A percentile compares a stretch with the other conserved stretches of the same genome.
phyloP scores from a whole-genome alignment of 2,113 vertebrate species.

The Clarias magur region DNA sequence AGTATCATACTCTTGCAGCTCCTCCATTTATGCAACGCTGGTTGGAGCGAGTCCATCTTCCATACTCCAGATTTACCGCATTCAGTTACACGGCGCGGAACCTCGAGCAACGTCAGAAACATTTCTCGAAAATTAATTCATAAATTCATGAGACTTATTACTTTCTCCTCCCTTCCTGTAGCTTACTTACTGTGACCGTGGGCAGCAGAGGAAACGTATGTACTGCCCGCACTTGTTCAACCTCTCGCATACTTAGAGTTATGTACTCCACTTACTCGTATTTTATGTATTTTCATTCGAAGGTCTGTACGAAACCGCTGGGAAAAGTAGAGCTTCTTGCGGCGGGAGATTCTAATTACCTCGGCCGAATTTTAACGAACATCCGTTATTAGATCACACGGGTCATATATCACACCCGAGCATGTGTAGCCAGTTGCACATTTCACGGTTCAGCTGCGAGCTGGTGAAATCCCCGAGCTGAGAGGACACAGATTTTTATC shows the following conservation, averaged over 20 bases:
- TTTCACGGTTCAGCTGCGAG: constrained; percentile 55
- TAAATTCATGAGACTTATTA: constrained; percentile 37
- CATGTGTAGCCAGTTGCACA: constrained; percentile 61
- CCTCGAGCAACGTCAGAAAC: neutral
- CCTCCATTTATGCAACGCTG: constrained; percentile 11
- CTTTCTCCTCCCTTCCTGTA: neutral
- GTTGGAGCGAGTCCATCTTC: neutral
- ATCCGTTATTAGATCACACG: constrained; percentile 59
- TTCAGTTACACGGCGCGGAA: neutral
- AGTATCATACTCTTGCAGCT: constrained; percentile 31
- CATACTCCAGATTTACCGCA: constrained; percentile 24
- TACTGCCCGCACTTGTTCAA: neutral
- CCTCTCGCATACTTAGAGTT: constrained; percentile 22
- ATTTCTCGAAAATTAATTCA: constrained; percentile 25
- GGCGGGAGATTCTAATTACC: constrained; percentile 66
- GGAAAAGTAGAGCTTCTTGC: constrained; percentile 60
- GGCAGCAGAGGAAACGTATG: neutral
- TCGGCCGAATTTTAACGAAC: constrained; percentile 67
- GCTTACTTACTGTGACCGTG: neutral
- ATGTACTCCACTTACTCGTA: constrained; percentile 34
- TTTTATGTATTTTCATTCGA: constrained; percentile 9
- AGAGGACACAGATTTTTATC: constrained; percentile 31
- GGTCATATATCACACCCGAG: constrained; percentile 55
- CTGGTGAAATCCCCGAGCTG: constrained; percentile 41
- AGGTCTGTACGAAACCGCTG: constrained; percentile 48